A percentile compares a stretch with the other conserved stretches of the same genome.
Conservation (phyloP, 2,888 invertebrate species). For the Hyposoter didymator region DNA sequence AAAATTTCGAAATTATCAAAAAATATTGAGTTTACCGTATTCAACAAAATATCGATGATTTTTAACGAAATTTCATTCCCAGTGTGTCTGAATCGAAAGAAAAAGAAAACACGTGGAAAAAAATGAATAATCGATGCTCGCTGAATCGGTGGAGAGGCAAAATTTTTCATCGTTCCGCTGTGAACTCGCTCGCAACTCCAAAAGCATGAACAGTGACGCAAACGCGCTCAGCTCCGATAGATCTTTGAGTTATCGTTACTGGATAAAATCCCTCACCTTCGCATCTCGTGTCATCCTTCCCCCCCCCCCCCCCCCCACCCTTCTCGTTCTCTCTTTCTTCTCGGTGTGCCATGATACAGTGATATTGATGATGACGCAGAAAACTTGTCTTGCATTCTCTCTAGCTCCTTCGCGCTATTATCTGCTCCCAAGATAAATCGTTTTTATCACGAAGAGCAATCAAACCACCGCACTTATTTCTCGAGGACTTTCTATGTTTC, state of each 20-base stretch:
- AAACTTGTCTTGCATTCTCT: slow-evolving; percentile 45
- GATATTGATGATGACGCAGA: slow-evolving; percentile 55
- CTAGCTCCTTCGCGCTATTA: slow-evolving; percentile 27
- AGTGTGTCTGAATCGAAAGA: slow-evolving; percentile 1
- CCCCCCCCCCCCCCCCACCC: not conserved
- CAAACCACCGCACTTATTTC: slow-evolving; percentile 38
- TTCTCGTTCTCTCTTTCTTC: not conserved
- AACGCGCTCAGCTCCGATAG: slow-evolving; percentile 31
- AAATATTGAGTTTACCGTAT: too few species aligned
- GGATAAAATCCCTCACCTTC: slow-evolving; percentile 12
- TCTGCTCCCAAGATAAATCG: slow-evolving; percentile 40
- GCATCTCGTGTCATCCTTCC: not conserved
- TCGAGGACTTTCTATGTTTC: slow-evolving; percentile 16
- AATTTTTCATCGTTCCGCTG: slow-evolving; percentile 5
- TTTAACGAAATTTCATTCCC: too few species aligned
- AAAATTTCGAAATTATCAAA: too few species aligned
- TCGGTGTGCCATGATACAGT: slow-evolving; percentile 25
- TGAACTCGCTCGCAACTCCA: not conserved
- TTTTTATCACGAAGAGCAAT: slow-evolving; percentile 45
- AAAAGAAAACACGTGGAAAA: not conserved
- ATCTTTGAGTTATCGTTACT: slow-evolving; percentile 46
- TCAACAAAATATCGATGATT: too few species aligned
- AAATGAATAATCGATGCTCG: not conserved
- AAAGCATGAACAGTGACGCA: slow-evolving; percentile 9
- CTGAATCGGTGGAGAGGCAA: not conserved